phyloP scores from a whole-genome alignment of 1,140 invertebrate species.

The Drosophila parabipectinata region DNA sequence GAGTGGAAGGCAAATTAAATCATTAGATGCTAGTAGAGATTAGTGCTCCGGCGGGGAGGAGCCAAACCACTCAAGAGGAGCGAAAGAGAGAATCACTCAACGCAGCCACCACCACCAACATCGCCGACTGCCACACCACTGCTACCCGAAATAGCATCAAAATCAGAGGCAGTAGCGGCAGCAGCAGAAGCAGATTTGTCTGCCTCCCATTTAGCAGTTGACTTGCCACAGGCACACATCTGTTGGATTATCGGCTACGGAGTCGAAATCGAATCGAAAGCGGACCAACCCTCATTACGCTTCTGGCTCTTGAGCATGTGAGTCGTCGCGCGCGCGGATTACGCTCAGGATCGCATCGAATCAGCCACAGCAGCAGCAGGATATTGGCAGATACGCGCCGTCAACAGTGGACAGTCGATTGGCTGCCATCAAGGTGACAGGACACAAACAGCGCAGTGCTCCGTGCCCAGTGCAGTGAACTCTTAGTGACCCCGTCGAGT shows the following conservation, averaged over 20 bases:
- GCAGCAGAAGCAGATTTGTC: conserved; percentile 58
- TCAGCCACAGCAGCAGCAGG: conserved; percentile 20
- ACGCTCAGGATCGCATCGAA: conserved; percentile 66
- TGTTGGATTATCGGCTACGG: conserved; percentile 51
- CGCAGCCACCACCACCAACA: conserved; percentile 36
- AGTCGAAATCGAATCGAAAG: neutral
- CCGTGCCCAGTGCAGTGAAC: conserved; percentile 33
- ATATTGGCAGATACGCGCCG: conserved; percentile 62
- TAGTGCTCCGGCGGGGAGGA: conserved; percentile 53
- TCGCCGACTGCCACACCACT: conserved; percentile 17
- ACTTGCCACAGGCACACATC: conserved; percentile 72
- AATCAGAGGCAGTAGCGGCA: conserved; percentile 4
- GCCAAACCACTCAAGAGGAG: conserved; percentile 61
- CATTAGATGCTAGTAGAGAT: conserved; percentile 82
- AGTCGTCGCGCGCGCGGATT: conserved; percentile 68
- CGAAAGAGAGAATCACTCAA: conserved; percentile 48
- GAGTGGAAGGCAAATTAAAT: conserved; percentile 84
- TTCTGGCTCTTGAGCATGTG: conserved; percentile 60
- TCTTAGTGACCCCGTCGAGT: conserved; percentile 26
- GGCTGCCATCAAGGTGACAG: conserved; percentile 79
- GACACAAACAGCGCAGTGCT: conserved; percentile 59
- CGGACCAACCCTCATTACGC: conserved; percentile 67
- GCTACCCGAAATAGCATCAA: conserved; percentile 3
- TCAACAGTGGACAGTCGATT: conserved; percentile 78
- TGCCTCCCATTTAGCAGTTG: conserved; percentile 73